A percentile compares a stretch with the other conserved stretches of the same genome.
Conservation (phyloP, 2,888 invertebrate genomes). For the Drosophila buzzatii region DNA sequence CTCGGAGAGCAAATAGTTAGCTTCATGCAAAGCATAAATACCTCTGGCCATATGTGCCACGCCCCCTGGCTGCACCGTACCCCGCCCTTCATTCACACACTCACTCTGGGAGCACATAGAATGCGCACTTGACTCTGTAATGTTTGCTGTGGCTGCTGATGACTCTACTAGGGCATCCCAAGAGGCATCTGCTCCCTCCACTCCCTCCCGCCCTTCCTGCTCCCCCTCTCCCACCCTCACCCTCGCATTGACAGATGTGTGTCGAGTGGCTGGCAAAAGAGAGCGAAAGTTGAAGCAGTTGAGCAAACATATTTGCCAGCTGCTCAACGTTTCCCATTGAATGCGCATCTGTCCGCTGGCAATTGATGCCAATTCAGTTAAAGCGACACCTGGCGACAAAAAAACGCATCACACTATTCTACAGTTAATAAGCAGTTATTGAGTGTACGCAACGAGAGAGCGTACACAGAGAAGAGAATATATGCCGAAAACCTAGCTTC, state of each 20-base stretch:
- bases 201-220: too few relatives aligned
- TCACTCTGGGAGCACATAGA: constrained; percentile 18
- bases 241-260: constrained; percentile 44
- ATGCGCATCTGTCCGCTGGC: constrained; percentile 33
- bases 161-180: constrained; percentile 36
- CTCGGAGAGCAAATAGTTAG: constrained; percentile 21
- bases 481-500: too few relatives aligned
- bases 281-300: constrained; percentile 67
- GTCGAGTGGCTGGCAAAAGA: constrained; percentile 60
- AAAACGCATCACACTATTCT: neutral
- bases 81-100: neutral
- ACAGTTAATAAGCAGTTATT: constrained; percentile 3
- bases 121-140: constrained; percentile 41
- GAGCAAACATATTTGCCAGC: constrained; percentile 54
- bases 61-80: neutral
- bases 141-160: constrained; percentile 48
- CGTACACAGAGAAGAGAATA: neutral
- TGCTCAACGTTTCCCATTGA: constrained; percentile 17
- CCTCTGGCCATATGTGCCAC: constrained; percentile 51
- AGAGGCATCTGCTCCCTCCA: neutral
- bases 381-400: constrained; percentile 17
- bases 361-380: constrained; percentile 12
- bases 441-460: neutral
- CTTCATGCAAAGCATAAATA: constrained; percentile 27
- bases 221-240: neutral